Percentiles rank a stretch among this genome's conserved stretches.
These are phyloP conservation scores for Apteryx mantelli DNA, from an alignment of 2,113 vertebrate genomes.

Conservation along the genomic window DNA sequence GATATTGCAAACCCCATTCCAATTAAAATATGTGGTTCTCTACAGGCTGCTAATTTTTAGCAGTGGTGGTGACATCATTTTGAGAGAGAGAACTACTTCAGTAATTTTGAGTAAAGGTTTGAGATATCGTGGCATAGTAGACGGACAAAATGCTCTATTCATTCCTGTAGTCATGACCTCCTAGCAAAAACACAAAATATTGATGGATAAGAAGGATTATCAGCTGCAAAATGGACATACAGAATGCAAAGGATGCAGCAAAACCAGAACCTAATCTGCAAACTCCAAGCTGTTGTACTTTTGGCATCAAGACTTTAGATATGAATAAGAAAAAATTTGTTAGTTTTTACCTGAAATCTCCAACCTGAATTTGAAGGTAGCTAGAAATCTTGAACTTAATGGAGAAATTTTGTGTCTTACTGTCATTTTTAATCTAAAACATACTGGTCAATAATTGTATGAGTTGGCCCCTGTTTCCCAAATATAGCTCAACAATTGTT, in stretches of 20 bases:
- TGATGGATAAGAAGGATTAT: neutral
- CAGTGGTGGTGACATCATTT: rapidly evolving
- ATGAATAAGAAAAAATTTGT: neutral
- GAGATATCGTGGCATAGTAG: neutral
- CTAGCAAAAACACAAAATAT: neutral
- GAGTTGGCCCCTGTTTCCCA: neutral
- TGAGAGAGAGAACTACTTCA: neutral
- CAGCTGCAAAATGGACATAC: neutral
- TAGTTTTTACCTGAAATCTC: neutral
- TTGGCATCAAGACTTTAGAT: neutral
- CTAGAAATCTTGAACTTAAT: neutral
- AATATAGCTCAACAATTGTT: neutral
- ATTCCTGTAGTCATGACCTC: neutral
- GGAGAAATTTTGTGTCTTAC: neutral
- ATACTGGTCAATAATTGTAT: neutral
- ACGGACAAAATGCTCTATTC: neutral
- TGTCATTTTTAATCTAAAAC: neutral
- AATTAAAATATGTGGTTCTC: neutral
- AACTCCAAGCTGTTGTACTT: neutral
- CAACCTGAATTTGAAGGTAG: neutral
- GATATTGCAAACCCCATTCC: neutral
- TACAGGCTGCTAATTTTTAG: neutral
- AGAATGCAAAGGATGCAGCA: neutral
- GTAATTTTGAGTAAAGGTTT: neutral
- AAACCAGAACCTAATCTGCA: neutral